A percentile compares a stretch with the other conserved stretches of the same genome.
Evolutionary conservation across 2,797 vertebrate species (phyloP).

Genomic region (Scarus forsteni): DNA sequence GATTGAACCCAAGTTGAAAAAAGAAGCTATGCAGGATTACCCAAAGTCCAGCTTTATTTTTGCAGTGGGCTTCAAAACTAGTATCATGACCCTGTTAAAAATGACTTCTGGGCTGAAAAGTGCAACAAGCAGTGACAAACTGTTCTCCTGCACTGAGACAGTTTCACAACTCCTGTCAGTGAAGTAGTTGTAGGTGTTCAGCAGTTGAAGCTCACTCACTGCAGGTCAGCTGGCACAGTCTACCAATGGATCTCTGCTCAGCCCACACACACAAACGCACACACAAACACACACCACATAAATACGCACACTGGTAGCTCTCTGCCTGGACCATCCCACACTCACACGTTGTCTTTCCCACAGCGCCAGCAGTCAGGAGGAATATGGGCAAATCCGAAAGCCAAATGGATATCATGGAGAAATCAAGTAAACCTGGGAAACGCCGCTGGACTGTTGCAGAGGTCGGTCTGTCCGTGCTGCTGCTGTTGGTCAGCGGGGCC

Average conservation of each 20-base stretch:
- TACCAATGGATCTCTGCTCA: conserved; percentile 68
- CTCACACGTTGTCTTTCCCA: conserved; percentile 58
- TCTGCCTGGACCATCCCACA: conserved; percentile 67
- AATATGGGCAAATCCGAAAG: conserved; percentile 95
- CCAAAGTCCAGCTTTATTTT: too few relatives aligned
- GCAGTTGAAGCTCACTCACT: conserved; percentile 69
- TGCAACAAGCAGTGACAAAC: conserved; percentile 11
- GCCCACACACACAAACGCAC: conserved; percentile 63
- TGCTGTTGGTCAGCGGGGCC: conserved; percentile 90
- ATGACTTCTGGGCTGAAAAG: too few relatives aligned
- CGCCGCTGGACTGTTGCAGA: conserved; percentile 87
- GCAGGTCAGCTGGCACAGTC: conserved; percentile 73
- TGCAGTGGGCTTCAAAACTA: too few relatives aligned
- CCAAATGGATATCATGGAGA: conserved; percentile 94
- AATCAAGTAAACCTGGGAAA: conserved; percentile 85
- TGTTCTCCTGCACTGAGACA: conserved; percentile 33
- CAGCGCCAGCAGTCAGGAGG: conserved; percentile 78
- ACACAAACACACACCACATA: conserved; percentile 31
- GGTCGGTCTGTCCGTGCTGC: conserved; percentile 87
- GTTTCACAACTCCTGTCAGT: conserved; percentile 60
- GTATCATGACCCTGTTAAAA: too few relatives aligned
- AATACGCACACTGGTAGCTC: conserved; percentile 36
- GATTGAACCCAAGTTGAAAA: too few relatives aligned
- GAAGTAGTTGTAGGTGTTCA: conserved; percentile 73
- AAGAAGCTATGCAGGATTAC: too few relatives aligned